Base-by-base conservation (phyloP, 2,888 invertebrate species). In the Mythimna lalbum region DNA sequence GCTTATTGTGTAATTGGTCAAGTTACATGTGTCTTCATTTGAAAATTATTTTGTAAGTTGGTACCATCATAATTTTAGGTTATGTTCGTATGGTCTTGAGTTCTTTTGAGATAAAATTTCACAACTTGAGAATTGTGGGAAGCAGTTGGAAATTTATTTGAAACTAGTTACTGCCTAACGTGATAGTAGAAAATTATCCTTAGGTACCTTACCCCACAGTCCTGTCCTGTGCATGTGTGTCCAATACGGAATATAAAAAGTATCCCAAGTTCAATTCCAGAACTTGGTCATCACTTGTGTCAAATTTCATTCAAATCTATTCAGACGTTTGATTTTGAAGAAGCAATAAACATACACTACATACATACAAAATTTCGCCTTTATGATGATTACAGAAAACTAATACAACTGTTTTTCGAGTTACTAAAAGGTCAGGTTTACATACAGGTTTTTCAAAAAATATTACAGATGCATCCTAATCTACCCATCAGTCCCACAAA, bases 1-100 rank as follows among this genome's bases (percentile, higher is more conserved):
- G 80, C 36, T 69, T 63, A 61, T 63, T 63, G 50, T 47, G 36
- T 52, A 56, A 68, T 80, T 79, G 67, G 52, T 74, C 52, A 62
- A 61, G 64, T 80, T 74, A 75, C 76, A 59, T 21, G 56, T 52
- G 56, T 64, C 43, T 80, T 50, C 7, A 64, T 75, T 43, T 57
- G 39, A 49, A 66, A 49, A 52, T 76, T 1, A 47, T 62, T 53
- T 49, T 72, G 27, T 59, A 47, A 43, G 33, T 57, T 49, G 49
- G 17, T 52, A 55, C 19, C 4, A 27, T 14, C 21, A 49, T 59
- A 27, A 53, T 6, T 70, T 63, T 14, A 36, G 36, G 4, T 4
- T 9, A 6, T 50, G 19, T 53, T 67, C 2, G 47, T 31, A 59
- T 55, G 61, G 43, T 69, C 50, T 27, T 23, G 5, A 43, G 19